Conservation (phyloP, 2,888 invertebrate species). For the Archaeoteleia sp. region DNA sequence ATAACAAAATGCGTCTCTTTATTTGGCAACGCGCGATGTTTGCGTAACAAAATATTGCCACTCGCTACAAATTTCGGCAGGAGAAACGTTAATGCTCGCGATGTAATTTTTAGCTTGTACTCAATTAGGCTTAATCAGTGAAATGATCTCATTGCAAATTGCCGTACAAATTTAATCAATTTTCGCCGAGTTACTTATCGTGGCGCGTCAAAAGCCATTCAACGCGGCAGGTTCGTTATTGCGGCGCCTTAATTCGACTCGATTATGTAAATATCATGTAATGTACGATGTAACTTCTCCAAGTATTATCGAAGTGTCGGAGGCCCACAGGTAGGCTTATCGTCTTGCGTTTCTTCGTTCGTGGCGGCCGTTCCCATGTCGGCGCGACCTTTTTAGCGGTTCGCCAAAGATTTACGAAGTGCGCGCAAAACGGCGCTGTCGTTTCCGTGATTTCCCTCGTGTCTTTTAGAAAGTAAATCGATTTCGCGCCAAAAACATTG, state of each 20-base stretch:
- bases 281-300: constrained; percentile 23
- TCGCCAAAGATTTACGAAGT: constrained; percentile 49
- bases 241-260: constrained; percentile 31
- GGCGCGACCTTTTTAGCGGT: constrained; percentile 52
- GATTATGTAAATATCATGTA: constrained; percentile 52
- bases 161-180: constrained; percentile 3
- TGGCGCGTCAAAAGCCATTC: constrained; percentile 1
- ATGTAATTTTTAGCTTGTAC: background rate
- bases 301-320: constrained; percentile 21
- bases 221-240: background rate
- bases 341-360: constrained; percentile 39
- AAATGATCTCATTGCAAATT: constrained; percentile 27
- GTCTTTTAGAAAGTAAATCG: constrained; percentile 54
- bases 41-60: too few species aligned
- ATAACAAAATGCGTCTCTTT: too few species aligned
- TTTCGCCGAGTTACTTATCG: constrained; percentile 21
- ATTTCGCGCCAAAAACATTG: constrained; percentile 49
- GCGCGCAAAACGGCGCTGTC: constrained; percentile 33
- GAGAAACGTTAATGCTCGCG: too few species aligned
- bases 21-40: too few species aligned
- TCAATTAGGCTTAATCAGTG: constrained; percentile 41
- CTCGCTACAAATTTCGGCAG: too few species aligned
- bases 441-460: constrained; percentile 53
- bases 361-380: constrained; percentile 50
- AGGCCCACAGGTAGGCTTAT: constrained; percentile 23